Evolutionary conservation across 2,797 vertebrate genomes (phyloP), one percentile per base, ranked within the genome.

Genomic region (Ptychobarbus kaznakovi): DNA sequence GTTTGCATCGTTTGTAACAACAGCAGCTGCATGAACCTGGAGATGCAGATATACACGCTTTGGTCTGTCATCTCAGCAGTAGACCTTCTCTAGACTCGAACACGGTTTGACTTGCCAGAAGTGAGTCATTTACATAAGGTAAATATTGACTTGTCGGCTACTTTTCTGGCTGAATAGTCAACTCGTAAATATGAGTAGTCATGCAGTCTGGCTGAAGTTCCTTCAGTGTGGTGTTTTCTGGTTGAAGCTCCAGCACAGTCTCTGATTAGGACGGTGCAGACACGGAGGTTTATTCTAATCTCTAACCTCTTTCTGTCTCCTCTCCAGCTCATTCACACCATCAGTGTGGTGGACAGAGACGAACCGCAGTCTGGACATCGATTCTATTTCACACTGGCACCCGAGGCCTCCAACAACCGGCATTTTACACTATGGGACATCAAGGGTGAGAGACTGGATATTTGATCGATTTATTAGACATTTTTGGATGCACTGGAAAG

Each of bases 331-430:
- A 98, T 99, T 94, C 98, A 99, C 94, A 99, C 97, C 80, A 97
- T 99, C 94, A 99, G 98, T 0, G 97, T 99, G 35, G 97, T 99
- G 91, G 98, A 99, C 91, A 93, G 95, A 76, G 98, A 99, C 0
- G 98, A 99, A 89, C 98, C 98, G 5, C 98, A 97, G 89, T 91
- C 96, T 0, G 98, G 97, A 65, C 98, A 99, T 90, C 97, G 91
- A 51, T 99, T 99, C 93, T 96, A 96, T 88, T 99, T 99, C 94
- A 97, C 95, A 0, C 88, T 99, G 92, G 96, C 94, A 0, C 97
- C 98, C 0, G 98, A 98, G 84, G 96, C 95, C 42, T 93, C 95
- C 86, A 95, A 92, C 93, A 97, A 94, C 93, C 96, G 94, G 78
- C 95, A 97, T 89, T 99, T 99, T 92, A 97, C 96, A 70, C 94